Conservation (phyloP, 2,113 vertebrate species). For the Limnothrissa miodon region DNA sequence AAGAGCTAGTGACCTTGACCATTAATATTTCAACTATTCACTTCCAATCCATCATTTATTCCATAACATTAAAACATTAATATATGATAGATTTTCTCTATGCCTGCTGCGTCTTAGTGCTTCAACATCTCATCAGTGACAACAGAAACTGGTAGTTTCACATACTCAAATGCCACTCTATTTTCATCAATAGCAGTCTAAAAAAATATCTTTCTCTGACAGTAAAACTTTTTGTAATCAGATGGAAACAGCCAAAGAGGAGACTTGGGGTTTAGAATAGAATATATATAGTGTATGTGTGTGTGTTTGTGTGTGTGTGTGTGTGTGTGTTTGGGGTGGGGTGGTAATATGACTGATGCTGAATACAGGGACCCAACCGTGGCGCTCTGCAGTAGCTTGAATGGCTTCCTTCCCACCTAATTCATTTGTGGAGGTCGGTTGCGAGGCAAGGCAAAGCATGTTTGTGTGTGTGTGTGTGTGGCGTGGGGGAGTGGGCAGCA, state of each 20-base stretch:
- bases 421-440: slow-evolving; percentile 56
- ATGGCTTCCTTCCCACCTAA: slow-evolving; percentile 60
- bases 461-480: background rate
- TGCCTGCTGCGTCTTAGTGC: background rate
- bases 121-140: background rate
- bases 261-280: background rate
- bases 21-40: slow-evolving; percentile 41
- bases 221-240: background rate
- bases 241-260: background rate
- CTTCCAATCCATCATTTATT: slow-evolving; percentile 46
- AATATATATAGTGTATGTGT: background rate
- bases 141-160: slow-evolving; percentile 11
- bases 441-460: background rate
- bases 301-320: background rate
- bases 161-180: background rate
- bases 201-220: background rate
- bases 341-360: slow-evolving; percentile 12
- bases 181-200: background rate
- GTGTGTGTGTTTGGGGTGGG: background rate
- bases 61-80: slow-evolving; percentile 33
- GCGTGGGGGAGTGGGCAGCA: slow-evolving; percentile 48
- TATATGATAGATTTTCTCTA: slow-evolving; percentile 30
- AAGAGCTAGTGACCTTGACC: slow-evolving; percentile 33
- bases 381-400: slow-evolving; percentile 51
- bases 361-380: slow-evolving; percentile 11